Conservation (phyloP, 2,888 invertebrate species). For the Prostheceraeus crozeri region DNA sequence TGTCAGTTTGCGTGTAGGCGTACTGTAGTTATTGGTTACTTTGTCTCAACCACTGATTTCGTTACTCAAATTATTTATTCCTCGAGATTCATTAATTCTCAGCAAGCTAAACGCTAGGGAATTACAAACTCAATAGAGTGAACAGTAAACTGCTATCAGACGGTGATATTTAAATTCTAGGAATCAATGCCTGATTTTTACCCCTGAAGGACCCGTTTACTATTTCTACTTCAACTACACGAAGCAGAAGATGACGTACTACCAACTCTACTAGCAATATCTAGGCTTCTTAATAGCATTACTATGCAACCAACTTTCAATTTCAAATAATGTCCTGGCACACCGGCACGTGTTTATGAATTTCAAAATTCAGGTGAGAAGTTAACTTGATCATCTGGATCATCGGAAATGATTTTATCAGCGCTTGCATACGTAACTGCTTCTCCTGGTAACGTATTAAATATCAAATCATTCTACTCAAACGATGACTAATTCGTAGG, state of each 20-base stretch:
- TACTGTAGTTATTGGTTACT: no score
- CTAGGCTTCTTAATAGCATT: slow-evolving; percentile 40
- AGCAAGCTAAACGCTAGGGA: slow-evolving; percentile 34
- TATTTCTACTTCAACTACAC: slow-evolving; percentile 32
- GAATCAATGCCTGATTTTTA: slow-evolving; percentile 36
- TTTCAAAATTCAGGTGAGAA: slow-evolving; percentile 41
- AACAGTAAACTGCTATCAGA: slow-evolving; percentile 24
- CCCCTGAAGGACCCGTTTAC: slow-evolving; percentile 33
- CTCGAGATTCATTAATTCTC: slow-evolving; percentile 40
- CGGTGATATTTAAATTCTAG: slow-evolving; percentile 17
- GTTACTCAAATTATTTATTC: no score
- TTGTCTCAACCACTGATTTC: no score
- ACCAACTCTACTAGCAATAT: slow-evolving; percentile 36
- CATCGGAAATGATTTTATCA: slow-evolving; percentile 24
- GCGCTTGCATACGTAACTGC: slow-evolving; percentile 31
- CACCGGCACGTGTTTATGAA: slow-evolving; percentile 38
- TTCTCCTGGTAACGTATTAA: slow-evolving; percentile 34
- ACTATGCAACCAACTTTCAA: slow-evolving; percentile 38
- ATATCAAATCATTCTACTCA: slow-evolving; percentile 36
- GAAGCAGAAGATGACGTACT: slow-evolving; percentile 24
- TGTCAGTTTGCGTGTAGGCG: no score
- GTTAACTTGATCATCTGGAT: slow-evolving; percentile 34
- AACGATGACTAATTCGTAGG: slow-evolving; percentile 40
- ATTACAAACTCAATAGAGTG: slow-evolving; percentile 34
- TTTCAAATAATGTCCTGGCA: slow-evolving; percentile 38